Conservation (phyloP, 2,797 vertebrate genomes). For the Trachurus trachurus region DNA sequence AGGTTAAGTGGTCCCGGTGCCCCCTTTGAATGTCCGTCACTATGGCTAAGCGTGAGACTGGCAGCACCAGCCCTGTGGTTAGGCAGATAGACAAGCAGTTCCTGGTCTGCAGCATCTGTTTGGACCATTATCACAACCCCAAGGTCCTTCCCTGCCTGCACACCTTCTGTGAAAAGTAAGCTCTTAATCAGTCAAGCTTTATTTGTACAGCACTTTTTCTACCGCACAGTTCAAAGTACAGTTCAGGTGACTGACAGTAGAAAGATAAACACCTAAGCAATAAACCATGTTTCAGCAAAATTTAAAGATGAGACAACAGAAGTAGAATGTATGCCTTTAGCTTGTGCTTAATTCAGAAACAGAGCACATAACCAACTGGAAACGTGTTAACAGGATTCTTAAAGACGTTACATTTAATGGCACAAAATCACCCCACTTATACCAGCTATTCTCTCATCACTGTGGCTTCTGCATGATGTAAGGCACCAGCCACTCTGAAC, state of each 20-base stretch:
- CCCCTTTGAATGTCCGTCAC: constrained; percentile 82
- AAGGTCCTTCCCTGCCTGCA: constrained; percentile 95
- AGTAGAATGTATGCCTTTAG: neutral
- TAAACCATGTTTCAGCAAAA: neutral
- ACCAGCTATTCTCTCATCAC: constrained; percentile 31
- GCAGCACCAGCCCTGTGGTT: constrained; percentile 93
- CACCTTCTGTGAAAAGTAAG: constrained; percentile 95
- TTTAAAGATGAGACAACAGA: neutral
- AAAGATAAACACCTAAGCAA: constrained; percentile 2
- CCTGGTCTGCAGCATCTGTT: constrained; percentile 96
- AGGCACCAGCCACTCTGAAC: constrained; percentile 30
- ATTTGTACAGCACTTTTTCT: constrained; percentile 1
- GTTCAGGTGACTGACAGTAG: neutral
- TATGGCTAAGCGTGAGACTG: constrained; percentile 91
- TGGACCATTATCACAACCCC: constrained; percentile 93
- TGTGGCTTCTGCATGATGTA: constrained; percentile 38
- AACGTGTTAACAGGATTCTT: neutral
- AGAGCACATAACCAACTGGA: neutral
- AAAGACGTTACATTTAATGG: constrained; percentile 15
- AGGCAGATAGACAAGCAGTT: constrained; percentile 97
- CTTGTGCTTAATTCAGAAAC: neutral
- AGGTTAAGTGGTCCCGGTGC: constrained; percentile 70
- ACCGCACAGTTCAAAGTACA: neutral
- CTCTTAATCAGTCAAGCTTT: neutral
- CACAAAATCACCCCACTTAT: constrained; percentile 9